These are phyloP conservation scores for Tupaia tana DNA, from an alignment of 2,113 vertebrate species.

Conservation along the genomic window DNA sequence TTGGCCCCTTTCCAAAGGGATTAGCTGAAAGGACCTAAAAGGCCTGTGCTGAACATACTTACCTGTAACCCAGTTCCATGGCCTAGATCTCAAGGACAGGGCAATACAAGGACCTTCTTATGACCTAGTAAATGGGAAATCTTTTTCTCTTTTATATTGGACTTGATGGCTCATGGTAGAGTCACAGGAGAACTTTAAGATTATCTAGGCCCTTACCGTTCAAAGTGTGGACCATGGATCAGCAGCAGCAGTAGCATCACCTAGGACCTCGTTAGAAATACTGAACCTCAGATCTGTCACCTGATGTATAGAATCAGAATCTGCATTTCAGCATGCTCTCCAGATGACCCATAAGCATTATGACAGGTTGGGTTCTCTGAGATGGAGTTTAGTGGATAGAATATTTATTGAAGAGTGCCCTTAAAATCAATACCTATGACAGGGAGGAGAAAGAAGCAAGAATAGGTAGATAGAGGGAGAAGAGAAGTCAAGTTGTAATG, in stretches of 20 bases:
- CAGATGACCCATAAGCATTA: not conserved
- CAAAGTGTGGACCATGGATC: not conserved
- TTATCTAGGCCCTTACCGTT: not conserved
- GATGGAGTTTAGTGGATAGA: not conserved
- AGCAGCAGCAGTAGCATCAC: not conserved
- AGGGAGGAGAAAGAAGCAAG: not conserved
- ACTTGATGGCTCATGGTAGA: not conserved
- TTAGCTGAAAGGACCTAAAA: slow-evolving; percentile 46
- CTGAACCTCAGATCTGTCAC: not conserved
- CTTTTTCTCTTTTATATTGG: not conserved
- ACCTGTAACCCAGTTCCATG: slow-evolving; percentile 60
- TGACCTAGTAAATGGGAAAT: not conserved
- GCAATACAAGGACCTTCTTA: not conserved
- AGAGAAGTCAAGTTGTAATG: not conserved
- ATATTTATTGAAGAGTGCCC: not conserved
- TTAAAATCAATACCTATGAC: not conserved
- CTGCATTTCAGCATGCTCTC: not conserved
- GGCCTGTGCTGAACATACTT: not conserved
- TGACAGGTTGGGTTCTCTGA: not conserved
- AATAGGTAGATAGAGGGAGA: not conserved
- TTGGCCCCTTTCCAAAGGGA: slow-evolving; percentile 22
- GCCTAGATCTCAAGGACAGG: slow-evolving; percentile 68
- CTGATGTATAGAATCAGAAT: not conserved
- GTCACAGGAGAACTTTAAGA: not conserved
- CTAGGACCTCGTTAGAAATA: not conserved